Conservation (phyloP, 23 tunicate species). For the Ascidia mentula region DNA sequence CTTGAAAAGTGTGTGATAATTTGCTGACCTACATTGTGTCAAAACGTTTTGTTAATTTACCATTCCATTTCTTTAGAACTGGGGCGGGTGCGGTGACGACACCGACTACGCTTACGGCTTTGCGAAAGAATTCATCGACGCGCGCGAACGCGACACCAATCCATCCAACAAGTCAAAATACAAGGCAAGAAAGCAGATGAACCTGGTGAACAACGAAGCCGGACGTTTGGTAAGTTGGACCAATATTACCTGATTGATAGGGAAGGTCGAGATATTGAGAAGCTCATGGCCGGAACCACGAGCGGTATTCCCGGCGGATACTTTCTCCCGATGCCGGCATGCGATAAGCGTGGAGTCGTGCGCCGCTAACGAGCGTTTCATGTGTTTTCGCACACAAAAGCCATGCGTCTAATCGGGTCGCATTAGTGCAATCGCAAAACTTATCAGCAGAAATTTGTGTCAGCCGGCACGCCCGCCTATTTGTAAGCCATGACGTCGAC, state of each 20-base stretch:
- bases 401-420: too few species aligned
- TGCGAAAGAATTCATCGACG: constrained; percentile 94
- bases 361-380: neutral
- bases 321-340: neutral
- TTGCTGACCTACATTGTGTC: too few species aligned
- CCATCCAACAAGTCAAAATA: constrained; percentile 47
- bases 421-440: too few species aligned
- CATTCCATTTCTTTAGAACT: constrained; percentile 56
- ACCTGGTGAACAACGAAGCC: constrained; percentile 96
- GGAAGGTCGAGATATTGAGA: neutral
- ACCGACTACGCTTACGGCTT: constrained; percentile 93
- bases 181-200: constrained; percentile 81
- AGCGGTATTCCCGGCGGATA: neutral
- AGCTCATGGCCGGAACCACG: neutral
- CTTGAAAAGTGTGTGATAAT: neutral
- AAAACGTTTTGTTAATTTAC: too few species aligned
- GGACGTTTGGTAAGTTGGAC: constrained; percentile 81
- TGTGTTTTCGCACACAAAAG: neutral
- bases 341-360: neutral
- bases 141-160: constrained; percentile 71
- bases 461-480: too few species aligned
- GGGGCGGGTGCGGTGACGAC: constrained; percentile 99
- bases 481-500: too few species aligned
- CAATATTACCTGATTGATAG: too few species aligned
- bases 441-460: too few species aligned